Evolutionary conservation across 2,888 invertebrate genomes (phyloP), one percentile per base, ranked within the genome.

Genomic region (Dolichomitus sp.): DNA sequence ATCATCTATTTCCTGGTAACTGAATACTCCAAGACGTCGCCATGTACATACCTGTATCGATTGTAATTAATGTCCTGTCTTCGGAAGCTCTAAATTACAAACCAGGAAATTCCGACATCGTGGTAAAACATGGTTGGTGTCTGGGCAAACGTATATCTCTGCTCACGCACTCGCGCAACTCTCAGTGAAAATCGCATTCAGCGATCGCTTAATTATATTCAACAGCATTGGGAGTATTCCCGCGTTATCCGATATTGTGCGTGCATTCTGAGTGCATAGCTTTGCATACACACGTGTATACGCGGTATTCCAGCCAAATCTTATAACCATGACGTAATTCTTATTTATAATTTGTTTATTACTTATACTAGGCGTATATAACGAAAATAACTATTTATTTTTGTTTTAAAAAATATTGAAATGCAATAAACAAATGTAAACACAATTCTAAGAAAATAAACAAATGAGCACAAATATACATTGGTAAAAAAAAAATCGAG

Each of bases 191-290:
- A 80, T 80, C 80, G 57, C 65, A 50, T 61, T 50, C 73, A 30
- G 33, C 73, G 74, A 80, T 80, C 73, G 42, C 80, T 80, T 80
- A 80, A 80, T 80, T 80, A 73, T 68, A 80, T 80, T 74, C 80
- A 80, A 19, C 52, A 50, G 61, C 61, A 63, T 66, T 68, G 63
- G 68, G 74, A 59, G 61, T 68, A 68, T 80, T 61, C 68, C 61
- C 59, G 59, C 40, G 59, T 61, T 68, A 80, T 80, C 68, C 61
- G 80, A 80, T 80, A 80, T 68, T 61, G 61, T 61, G 59, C 50
- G 42, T 80, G 40, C 30, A 52, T 74, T 61, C 61, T 4, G 23
- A 68, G 50, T 42, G 59, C 61, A 37, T 7, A 27, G 42, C 19
- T 23, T 33, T 14, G 30, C 61, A n/a, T n/a, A 14, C 12, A 42